A percentile compares a stretch with the other conserved stretches of the same genome.
These are phyloP conservation scores for Falco columbarius DNA, from an alignment of 2,797 vertebrate genomes.

Conservation along the genomic window DNA sequence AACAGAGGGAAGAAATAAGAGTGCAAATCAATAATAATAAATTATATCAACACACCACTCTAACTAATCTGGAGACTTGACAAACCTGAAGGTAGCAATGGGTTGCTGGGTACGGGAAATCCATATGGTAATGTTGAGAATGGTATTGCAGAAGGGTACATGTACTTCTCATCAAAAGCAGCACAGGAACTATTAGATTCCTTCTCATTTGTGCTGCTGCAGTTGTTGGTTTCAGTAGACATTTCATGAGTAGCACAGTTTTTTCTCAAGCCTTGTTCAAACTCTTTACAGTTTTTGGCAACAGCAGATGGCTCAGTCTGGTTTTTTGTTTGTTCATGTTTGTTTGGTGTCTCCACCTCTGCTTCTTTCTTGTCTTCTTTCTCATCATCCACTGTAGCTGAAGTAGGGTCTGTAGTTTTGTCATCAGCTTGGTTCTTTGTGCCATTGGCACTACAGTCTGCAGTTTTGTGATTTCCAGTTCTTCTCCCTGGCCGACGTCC, in stretches of 20 bases:
- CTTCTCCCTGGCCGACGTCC: constrained; percentile 84
- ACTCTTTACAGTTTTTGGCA: constrained; percentile 81
- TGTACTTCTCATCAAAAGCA: constrained; percentile 85
- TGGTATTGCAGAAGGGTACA: constrained; percentile 78
- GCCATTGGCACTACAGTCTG: constrained; percentile 73
- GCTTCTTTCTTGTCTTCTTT: constrained; percentile 85
- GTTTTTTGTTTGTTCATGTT: constrained; percentile 80
- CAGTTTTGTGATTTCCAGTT: constrained; percentile 80
- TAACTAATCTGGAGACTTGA: not conserved
- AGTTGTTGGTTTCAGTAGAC: constrained; percentile 75
- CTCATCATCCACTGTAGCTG: constrained; percentile 80
- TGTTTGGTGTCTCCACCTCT: constrained; percentile 76
- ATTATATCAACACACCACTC: not conserved
- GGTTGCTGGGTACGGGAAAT: constrained; percentile 81
- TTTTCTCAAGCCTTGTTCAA: constrained; percentile 78
- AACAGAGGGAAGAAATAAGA: not conserved
- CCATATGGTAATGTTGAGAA: constrained; percentile 83
- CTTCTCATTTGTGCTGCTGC: constrained; percentile 79
- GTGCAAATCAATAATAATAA: not conserved
- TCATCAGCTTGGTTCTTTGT: constrained; percentile 83
- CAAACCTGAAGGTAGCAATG: constrained; percentile 79
- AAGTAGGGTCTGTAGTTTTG: constrained; percentile 78
- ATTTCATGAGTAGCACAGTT: constrained; percentile 74
- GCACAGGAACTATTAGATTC: constrained; percentile 79
- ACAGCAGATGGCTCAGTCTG: constrained; percentile 73